A percentile compares a stretch with the other conserved stretches of the same genome.
Evolutionary conservation across 2,888 invertebrate genomes (phyloP).

Genomic region (Cheilosia scutellata): DNA sequence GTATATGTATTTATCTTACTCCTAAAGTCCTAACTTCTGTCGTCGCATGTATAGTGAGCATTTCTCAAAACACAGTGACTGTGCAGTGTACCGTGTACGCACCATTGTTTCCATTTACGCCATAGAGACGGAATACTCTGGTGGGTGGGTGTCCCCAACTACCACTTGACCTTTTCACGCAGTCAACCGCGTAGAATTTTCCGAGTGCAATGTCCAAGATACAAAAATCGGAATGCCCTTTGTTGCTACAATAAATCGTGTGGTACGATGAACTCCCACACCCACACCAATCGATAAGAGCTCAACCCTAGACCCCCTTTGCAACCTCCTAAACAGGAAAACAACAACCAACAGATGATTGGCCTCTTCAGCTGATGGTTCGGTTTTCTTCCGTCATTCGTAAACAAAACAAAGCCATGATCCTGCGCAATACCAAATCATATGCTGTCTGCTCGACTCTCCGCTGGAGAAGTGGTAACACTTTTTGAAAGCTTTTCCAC

Average conservation of each 20-base stretch:
- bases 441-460: slow-evolving; percentile 11
- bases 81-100: not conserved
- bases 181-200: slow-evolving; percentile 21
- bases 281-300: slow-evolving; percentile 9
- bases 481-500: slow-evolving; percentile 42
- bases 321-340: slow-evolving; percentile 2
- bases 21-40: not conserved
- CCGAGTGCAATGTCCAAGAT: slow-evolving; percentile 34
- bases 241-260: slow-evolving; percentile 6
- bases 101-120: not conserved
- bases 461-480: slow-evolving; percentile 50
- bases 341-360: slow-evolving; percentile 30
- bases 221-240: slow-evolving; percentile 13
- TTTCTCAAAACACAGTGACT: not conserved
- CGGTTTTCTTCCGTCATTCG: slow-evolving; percentile 46
- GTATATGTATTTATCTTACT: not conserved
- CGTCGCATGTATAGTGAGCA: slow-evolving; percentile 20
- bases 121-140: no score
- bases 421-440: slow-evolving; percentile 40
- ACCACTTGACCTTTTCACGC: slow-evolving; percentile 27
- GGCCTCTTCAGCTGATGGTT: not conserved
- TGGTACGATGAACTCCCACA: slow-evolving; percentile 28
- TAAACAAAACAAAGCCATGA: slow-evolving; percentile 55
- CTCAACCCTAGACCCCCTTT: slow-evolving; percentile 5
- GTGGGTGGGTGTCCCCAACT: not conserved